Evolutionary conservation across 2,888 invertebrate species (phyloP).

Genomic region (Apamea crenata): DNA sequence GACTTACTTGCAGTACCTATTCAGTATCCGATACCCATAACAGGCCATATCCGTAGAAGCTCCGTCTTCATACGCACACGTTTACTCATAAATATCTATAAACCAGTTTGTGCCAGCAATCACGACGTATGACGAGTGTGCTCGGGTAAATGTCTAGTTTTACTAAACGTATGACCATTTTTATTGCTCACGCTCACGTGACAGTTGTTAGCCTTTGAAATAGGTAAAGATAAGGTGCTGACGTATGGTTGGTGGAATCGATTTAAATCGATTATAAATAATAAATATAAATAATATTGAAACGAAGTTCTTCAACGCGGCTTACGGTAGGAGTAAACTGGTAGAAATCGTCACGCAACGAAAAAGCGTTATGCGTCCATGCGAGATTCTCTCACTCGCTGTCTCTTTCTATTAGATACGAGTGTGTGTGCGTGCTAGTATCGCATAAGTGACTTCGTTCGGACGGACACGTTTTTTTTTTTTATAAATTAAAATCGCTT

Average conservation of each 20-base stretch:
- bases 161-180: not conserved
- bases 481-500: too few relatives aligned
- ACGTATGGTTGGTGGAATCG: not conserved
- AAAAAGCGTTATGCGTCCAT: too few relatives aligned
- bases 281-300: not conserved
- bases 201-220: slow-evolving; percentile 4
- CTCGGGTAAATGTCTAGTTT: not conserved
- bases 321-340: too few relatives aligned
- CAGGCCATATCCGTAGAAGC: not conserved
- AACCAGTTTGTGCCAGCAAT: not conserved
- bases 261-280: not conserved
- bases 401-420: too few relatives aligned
- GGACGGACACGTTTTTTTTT: too few relatives aligned
- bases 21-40: not conserved
- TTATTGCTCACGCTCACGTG: not conserved
- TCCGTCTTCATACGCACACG: not conserved
- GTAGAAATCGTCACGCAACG: too few relatives aligned
- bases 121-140: not conserved
- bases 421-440: too few relatives aligned
- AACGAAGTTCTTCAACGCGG: too few relatives aligned
- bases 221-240: not conserved
- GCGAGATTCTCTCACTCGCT: too few relatives aligned
- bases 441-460: too few relatives aligned
- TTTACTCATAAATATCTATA: not conserved
- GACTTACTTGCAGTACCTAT: not conserved